A percentile compares a stretch with the other conserved stretches of the same genome.
These are phyloP conservation scores for Tauraco erythrolophus DNA, from an alignment of 2,113 vertebrate species.

Conservation along the genomic window DNA sequence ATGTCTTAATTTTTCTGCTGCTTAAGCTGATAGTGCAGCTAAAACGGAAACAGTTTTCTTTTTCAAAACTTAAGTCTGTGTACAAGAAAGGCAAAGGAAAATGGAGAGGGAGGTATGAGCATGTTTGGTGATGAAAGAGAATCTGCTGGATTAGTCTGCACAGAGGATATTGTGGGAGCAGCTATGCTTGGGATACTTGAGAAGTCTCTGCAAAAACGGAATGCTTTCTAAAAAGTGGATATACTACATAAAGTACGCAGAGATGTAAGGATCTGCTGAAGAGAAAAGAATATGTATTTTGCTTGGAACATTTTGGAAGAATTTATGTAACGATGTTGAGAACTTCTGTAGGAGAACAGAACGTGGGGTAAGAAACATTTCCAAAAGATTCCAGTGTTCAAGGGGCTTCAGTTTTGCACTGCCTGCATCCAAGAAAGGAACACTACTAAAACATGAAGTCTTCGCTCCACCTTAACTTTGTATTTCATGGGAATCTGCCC, in stretches of 20 bases:
- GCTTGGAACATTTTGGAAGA: constrained; percentile 11
- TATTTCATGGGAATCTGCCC: not conserved
- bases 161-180: not conserved
- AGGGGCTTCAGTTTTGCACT: constrained; percentile 18
- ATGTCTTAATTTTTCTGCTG: constrained; percentile 35
- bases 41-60: constrained; percentile 16
- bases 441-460: not conserved
- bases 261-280: not conserved
- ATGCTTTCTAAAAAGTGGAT: not conserved
- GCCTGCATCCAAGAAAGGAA: not conserved
- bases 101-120: constrained; percentile 19
- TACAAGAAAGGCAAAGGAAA: not conserved
- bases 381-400: not conserved
- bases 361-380: not conserved
- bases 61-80: not conserved
- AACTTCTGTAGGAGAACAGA: not conserved
- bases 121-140: not conserved
- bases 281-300: not conserved
- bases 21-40: constrained; percentile 47
- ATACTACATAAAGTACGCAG: not conserved
- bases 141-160: not conserved
- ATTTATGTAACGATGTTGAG: not conserved
- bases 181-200: not conserved
- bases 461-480: not conserved
- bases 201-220: not conserved